Evolutionary conservation across 1,140 invertebrate genomes (phyloP), one percentile per base, ranked within the genome.

Genomic region (Heliothis subflexa): DNA sequence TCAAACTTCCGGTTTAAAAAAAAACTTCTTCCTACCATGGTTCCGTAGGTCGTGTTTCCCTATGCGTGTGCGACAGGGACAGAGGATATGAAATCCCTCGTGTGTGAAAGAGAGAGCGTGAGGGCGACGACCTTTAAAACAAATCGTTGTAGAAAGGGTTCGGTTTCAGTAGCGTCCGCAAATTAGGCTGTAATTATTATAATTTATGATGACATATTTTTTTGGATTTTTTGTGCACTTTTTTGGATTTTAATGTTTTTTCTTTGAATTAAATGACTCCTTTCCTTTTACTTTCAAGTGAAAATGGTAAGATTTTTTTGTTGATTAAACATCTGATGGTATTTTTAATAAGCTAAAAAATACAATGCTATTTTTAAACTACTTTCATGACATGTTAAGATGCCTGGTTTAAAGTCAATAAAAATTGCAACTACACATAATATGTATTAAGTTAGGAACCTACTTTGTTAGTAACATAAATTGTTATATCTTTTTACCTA

Each of bases 101-200:
- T 73, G 88, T 78, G 70, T 74, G 84, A 94, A 80, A 81, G 88
- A 81, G 91, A 94, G 73, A 77, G 88, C 81, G 70, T 82, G 88
- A 88, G 92, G 92, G 88, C 91, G 91, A 94, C 88, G 92, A 94
- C 92, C 92, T 94, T 89, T 94, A 92, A 93, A 94, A 94, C 92
- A 94, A 93, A 94, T 94, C 92, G 92, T 86, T 86, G 89, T 89
- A 92, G 87, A 89, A 88, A 93, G 92, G 92, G 92, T 93, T 93
- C 91, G 91, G 91, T 90, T 93, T 89, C 86, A 85, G 91, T 92
- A 94, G 55, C 70, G 92, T 82, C 80, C 80, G 86, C 88, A 93
- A 81, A 91, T 66, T 73, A 75, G 18, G 59, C 14, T 52, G 14
- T 71, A 14, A 59, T 74, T 74, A 62, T 68, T 40, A 18, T 54